Evolutionary conservation across 2,888 invertebrate genomes (phyloP).

Genomic region (Tetropium fuscum): DNA sequence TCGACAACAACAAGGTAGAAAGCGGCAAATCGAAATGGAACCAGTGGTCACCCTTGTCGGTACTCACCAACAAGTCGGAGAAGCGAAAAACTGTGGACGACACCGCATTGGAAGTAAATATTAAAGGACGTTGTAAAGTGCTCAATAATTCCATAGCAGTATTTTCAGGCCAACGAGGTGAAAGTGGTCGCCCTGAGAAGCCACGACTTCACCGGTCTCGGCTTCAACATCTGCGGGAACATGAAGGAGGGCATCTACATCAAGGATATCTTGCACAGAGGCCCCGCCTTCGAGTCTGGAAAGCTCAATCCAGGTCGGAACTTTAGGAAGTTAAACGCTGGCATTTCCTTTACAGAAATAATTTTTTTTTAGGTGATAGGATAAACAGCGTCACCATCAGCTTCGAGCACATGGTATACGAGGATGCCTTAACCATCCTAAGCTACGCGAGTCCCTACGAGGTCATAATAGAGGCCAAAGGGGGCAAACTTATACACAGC

Average conservation of each 20-base stretch:
- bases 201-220: slow-evolving; percentile 89
- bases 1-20: slow-evolving; percentile 52
- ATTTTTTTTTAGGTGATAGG: slow-evolving; percentile 78
- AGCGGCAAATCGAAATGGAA: slow-evolving; percentile 63
- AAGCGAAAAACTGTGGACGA: slow-evolving; percentile 71
- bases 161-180: slow-evolving; percentile 69
- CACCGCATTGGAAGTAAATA: slow-evolving; percentile 68
- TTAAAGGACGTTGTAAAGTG: not conserved
- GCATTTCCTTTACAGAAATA: no score
- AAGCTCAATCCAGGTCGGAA: slow-evolving; percentile 79
- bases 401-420: slow-evolving; percentile 89
- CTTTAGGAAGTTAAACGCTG: not conserved
- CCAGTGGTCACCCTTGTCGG: slow-evolving; percentile 66
- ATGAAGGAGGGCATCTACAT: slow-evolving; percentile 91
- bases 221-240: slow-evolving; percentile 90
- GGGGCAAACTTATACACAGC: slow-evolving; percentile 61
- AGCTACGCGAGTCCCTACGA: slow-evolving; percentile 94
- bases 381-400: slow-evolving; percentile 89
- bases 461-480: slow-evolving; percentile 81
- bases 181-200: slow-evolving; percentile 82
- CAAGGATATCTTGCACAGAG: slow-evolving; percentile 86
- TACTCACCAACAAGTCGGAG: slow-evolving; percentile 60
- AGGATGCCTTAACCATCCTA: slow-evolving; percentile 90
- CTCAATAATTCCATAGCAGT: slow-evolving; percentile 15
- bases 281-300: slow-evolving; percentile 89